phyloP scores from a whole-genome alignment of 2,797 vertebrate genomes.

The Chaenodraco wilsoni region DNA sequence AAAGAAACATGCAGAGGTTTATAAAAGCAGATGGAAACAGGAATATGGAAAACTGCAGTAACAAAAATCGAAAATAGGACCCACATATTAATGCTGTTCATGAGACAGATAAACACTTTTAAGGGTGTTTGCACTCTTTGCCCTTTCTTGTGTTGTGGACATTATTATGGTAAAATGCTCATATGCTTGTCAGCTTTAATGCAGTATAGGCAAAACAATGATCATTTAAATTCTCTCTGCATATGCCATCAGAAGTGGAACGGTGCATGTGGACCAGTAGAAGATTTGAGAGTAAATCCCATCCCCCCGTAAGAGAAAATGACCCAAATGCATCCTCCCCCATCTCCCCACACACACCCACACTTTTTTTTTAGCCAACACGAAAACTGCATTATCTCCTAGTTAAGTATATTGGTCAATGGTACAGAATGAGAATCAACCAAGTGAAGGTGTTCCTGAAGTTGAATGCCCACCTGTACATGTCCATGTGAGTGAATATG shows the following conservation, averaged over 20 bases:
- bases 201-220: too few species aligned
- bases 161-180: not conserved
- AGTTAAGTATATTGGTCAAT: not conserved
- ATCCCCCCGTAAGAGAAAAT: too few species aligned
- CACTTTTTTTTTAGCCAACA: not conserved
- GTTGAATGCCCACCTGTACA: slow-evolving; percentile 29
- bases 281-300: too few species aligned
- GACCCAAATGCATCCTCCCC: too few species aligned
- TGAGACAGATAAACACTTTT: not conserved
- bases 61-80: not conserved
- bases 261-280: too few species aligned
- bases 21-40: not conserved
- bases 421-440: not conserved
- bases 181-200: not conserved
- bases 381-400: not conserved
- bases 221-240: too few species aligned
- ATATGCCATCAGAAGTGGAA: too few species aligned
- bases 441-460: not conserved
- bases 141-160: not conserved
- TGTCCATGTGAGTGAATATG: slow-evolving; percentile 8
- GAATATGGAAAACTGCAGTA: not conserved
- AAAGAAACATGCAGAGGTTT: slow-evolving; percentile 10
- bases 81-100: not conserved
- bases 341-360: too few species aligned
- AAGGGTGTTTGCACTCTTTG: not conserved